A percentile compares a stretch with the other conserved stretches of the same genome.
Evolutionary conservation across 2,113 vertebrate species (phyloP).

Genomic region (Willisornis vidua): DNA sequence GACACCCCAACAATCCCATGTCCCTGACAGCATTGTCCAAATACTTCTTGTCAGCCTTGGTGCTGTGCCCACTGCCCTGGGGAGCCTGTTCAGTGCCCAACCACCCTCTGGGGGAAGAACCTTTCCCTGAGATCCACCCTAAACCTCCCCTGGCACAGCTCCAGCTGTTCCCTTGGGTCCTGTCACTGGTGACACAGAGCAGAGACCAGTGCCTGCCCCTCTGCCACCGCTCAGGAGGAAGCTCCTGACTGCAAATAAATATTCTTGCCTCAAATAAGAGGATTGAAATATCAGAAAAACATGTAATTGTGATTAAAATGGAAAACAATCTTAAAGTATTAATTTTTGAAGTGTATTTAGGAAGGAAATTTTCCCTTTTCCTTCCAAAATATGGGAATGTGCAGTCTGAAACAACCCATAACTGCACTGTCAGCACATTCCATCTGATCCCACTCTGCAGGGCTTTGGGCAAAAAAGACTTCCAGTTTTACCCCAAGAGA

Average conservation of each 20-base stretch:
- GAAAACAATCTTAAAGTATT: not conserved
- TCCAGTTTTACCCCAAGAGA: not conserved
- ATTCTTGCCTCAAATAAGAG: not conserved
- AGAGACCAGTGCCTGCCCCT: not conserved
- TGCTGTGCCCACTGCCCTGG: not conserved
- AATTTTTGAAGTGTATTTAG: not conserved
- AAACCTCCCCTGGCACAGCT: rapidly evolving
- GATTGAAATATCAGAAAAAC: not conserved
- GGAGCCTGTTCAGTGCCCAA: not conserved
- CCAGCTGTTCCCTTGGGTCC: rapidly evolving
- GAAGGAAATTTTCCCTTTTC: not conserved
- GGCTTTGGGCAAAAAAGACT: not conserved
- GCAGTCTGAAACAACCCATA: not conserved
- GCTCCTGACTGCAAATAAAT: not conserved
- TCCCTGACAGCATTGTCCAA: not conserved
- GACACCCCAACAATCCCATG: not conserved
- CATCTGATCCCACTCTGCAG: not conserved
- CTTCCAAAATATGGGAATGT: not conserved
- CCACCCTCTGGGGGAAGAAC: not conserved
- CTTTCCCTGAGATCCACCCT: rapidly evolving
- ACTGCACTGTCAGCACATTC: not conserved
- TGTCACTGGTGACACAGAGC: not conserved
- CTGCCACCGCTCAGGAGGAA: not conserved
- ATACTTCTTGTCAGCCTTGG: not conserved
- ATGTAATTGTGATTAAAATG: not conserved